Evolutionary conservation across 92 coral and sea anemone species (phyloP).

Genomic region (Metridium senile): DNA sequence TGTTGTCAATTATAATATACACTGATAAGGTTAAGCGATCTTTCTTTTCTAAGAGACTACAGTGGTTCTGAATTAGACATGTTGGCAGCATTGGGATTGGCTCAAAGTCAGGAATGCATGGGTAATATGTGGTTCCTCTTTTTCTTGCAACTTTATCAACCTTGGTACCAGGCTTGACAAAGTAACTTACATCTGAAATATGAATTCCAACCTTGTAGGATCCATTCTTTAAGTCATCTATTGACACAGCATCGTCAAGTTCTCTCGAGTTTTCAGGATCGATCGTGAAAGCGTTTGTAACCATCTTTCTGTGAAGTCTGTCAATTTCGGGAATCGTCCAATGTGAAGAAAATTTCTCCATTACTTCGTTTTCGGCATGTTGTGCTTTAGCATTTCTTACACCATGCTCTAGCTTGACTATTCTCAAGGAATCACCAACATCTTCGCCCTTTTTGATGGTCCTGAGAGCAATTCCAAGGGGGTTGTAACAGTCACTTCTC

Average conservation of each 20-base stretch:
- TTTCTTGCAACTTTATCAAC: conserved; percentile 74
- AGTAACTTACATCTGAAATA: conserved; percentile 93
- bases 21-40: conserved; percentile 82
- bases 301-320: conserved; percentile 24
- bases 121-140: conserved; percentile 88
- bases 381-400: conserved; percentile 35
- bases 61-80: conserved; percentile 63
- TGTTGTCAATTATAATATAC: conserved; percentile 40
- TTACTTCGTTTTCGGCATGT: conserved; percentile 23
- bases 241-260: conserved; percentile 90
- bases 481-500: conserved; percentile 52
- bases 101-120: conserved; percentile 42
- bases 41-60: conserved; percentile 69
- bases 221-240: conserved; percentile 34
- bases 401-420: conserved; percentile 71
- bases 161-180: conserved; percentile 61
- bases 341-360: conserved; percentile 28
- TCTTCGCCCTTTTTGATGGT: conserved; percentile 59
- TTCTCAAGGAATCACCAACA: conserved; percentile 38
- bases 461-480: conserved; percentile 75
- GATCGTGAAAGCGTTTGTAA: conserved; percentile 73
- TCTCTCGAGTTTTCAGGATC: conserved; percentile 79
- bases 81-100: conserved; percentile 85
- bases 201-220: conserved; percentile 70
- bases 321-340: conserved; percentile 72